These are phyloP conservation scores for Atlantisia rogersi DNA, from an alignment of 2,113 vertebrate genomes.

Conservation along the genomic window DNA sequence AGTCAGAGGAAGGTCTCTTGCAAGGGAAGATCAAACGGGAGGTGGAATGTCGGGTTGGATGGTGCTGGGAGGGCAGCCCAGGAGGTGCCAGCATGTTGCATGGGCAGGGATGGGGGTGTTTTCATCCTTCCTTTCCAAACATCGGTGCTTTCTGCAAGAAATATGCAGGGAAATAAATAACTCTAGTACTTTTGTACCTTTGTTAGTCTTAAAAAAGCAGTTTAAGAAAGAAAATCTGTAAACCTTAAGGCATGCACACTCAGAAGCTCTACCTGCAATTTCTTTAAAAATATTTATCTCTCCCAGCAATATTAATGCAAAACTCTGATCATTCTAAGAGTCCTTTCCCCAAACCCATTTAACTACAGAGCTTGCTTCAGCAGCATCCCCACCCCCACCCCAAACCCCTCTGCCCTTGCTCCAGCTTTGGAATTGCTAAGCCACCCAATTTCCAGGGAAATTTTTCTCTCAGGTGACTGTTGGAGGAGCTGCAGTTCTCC, in stretches of 20 bases:
- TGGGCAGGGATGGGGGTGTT: not conserved
- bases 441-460: rapidly evolving
- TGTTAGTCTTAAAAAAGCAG: not conserved
- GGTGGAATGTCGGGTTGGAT: not conserved
- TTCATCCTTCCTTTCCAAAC: not conserved
- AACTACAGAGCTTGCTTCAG: not conserved
- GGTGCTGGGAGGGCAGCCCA: not conserved
- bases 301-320: not conserved
- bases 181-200: not conserved
- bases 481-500: not conserved
- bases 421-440: rapidly evolving
- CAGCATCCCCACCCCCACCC: too few relatives aligned
- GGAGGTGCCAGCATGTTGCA: not conserved
- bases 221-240: not conserved
- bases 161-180: not conserved
- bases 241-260: rapidly evolving
- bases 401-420: too few relatives aligned
- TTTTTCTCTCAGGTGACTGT: not conserved
- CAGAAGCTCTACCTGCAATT: not conserved
- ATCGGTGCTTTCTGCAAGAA: not conserved
- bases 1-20: not conserved
- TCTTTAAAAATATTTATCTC: not conserved
- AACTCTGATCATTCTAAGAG: not conserved
- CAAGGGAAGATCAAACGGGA: not conserved
- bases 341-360: not conserved